These are phyloP conservation scores for Enteromius paludinosus DNA, from an alignment of 2,797 vertebrate genomes.

Conservation along the genomic window DNA sequence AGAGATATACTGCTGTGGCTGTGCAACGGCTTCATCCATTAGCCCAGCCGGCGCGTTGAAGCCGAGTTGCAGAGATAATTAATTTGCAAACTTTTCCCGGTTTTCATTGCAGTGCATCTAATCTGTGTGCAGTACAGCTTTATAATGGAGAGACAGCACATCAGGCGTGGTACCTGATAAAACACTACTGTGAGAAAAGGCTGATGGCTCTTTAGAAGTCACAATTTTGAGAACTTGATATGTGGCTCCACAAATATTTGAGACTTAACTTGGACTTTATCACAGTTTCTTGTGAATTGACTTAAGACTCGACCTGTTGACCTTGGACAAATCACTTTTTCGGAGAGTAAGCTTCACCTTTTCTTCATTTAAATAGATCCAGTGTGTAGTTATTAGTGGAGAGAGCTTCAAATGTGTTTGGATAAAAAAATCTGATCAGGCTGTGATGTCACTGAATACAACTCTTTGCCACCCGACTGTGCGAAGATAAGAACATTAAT, in stretches of 20 bases:
- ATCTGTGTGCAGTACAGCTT: conserved; percentile 19
- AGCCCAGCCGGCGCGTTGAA: conserved; percentile 9
- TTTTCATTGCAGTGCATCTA: conserved; percentile 30
- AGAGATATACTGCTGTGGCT: conserved; percentile 42
- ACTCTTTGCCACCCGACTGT: neutral
- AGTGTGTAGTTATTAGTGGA: neutral
- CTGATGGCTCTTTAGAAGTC: neutral
- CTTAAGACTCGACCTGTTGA: neutral
- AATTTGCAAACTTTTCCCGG: conserved; percentile 34
- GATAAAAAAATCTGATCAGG: conserved; percentile 2
- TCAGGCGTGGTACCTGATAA: conserved; percentile 14
- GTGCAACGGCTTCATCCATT: conserved; percentile 36
- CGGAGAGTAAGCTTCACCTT: neutral
- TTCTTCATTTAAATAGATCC: neutral
- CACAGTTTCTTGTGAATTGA: neutral
- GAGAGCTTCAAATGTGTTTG: conserved; percentile 17
- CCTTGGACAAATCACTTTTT: neutral
- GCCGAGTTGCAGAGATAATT: conserved; percentile 27
- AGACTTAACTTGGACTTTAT: neutral
- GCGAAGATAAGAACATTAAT: conserved; percentile 20
- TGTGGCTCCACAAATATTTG: neutral
- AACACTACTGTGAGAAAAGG: conserved; percentile 16
- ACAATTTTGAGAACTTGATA: neutral
- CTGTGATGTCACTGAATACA: conserved; percentile 21
- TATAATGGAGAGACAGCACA: conserved; percentile 10